Percentiles rank a stretch among this genome's conserved stretches.
Conservation (phyloP, 1,140 invertebrate genomes). For the Aphelenchoides besseyi region DNA sequence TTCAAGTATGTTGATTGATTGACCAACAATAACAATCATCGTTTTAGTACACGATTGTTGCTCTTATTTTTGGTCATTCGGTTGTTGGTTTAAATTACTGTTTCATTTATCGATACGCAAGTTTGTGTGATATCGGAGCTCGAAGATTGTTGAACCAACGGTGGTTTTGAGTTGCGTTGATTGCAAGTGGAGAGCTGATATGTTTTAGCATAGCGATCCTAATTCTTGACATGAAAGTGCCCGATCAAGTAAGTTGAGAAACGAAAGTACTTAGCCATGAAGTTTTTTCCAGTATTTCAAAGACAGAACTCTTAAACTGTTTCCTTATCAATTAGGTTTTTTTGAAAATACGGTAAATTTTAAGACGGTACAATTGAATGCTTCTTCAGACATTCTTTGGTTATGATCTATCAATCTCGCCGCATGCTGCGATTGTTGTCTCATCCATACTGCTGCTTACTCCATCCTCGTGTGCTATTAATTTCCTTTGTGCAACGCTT, state of each 20-base stretch:
- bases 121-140: slow-evolving; percentile 16
- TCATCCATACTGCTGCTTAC: slow-evolving; percentile 15
- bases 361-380: not conserved
- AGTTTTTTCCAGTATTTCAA: slow-evolving; percentile 18
- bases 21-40: not conserved
- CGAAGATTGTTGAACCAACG: slow-evolving; percentile 3
- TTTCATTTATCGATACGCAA: slow-evolving; percentile 25
- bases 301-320: slow-evolving; percentile 10
- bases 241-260: slow-evolving; percentile 23
- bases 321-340: slow-evolving; percentile 16
- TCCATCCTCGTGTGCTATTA: slow-evolving; percentile 18
- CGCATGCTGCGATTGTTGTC: slow-evolving; percentile 28
- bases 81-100: slow-evolving; percentile 20
- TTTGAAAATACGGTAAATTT: slow-evolving; percentile 28
- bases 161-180: slow-evolving; percentile 17
- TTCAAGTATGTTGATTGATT: slow-evolving; percentile 11
- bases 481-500: slow-evolving; percentile 24
- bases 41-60: slow-evolving; percentile 20
- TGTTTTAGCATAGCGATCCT: slow-evolving; percentile 24
- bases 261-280: slow-evolving; percentile 24
- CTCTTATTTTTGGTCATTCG: slow-evolving; percentile 16
- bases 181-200: slow-evolving; percentile 20
- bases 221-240: slow-evolving; percentile 24
- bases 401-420: slow-evolving; percentile 28
- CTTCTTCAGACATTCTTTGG: slow-evolving; percentile 20